Evolutionary conservation across 2,888 invertebrate genomes (phyloP), one percentile per base, ranked within the genome.

Genomic region (Diadegma fenestrale): DNA sequence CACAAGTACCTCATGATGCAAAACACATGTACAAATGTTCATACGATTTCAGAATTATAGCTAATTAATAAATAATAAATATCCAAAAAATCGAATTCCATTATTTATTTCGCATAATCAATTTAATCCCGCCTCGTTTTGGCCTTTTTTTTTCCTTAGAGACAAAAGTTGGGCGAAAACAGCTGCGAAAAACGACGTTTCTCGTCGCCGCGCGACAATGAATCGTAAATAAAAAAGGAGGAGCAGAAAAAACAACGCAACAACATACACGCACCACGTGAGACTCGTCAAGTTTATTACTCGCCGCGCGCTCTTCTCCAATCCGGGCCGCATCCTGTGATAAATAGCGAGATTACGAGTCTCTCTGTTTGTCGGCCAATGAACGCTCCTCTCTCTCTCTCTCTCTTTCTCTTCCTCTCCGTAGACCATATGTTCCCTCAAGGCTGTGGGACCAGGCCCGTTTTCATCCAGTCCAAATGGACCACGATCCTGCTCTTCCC

Each of bases 21-120:
- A 93, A 93, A 93, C 90, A 93, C 92, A 93, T 93, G 93, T 93
- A 93, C 93, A 93, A 93, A 93, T 93, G 93, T 93, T 93, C 92
- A 93, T 93, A 93, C 91, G 92, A 93, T 93, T 92, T 92, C 93
- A 93, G 88, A 92, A 92, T 92, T 92, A 91, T 93, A 93, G 92
- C 90, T 93, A 93, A 93, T 92, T 92, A 93, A 93, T 93, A 92
- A 93, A 93, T 91, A 90, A 93, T 91, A 88, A 91, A 91, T 92
- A 93, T 92, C 91, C 91, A 64, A 86, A 54, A 72, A 75, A 77
- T n/a, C n/a, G 7, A 37, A 37, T 37, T 37, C 1, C 10, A 37
- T 10, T 10, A 0, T 37, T 37, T 37, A 37, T 37, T 10, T 37
- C 64, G 22, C 1, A 80, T 58, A 78, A 83, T 86, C 72, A 82